These are phyloP conservation scores for Clinocottus analis DNA, from an alignment of 2,113 vertebrate species.

Conservation along the genomic window DNA sequence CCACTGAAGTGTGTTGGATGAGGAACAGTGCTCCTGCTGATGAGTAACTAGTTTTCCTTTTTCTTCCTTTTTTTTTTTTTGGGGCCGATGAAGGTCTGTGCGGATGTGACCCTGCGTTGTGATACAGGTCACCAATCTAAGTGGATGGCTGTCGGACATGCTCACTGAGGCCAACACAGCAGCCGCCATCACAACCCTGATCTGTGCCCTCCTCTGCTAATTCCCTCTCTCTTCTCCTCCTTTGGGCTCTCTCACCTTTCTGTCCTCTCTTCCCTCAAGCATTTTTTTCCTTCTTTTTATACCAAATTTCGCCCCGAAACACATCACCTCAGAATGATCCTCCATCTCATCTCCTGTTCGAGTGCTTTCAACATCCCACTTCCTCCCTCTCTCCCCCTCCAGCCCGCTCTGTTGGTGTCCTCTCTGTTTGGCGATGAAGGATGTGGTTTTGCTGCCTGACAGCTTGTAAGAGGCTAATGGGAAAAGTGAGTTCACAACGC, in stretches of 20 bases:
- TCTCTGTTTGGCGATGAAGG: slow-evolving; percentile 60
- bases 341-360: slow-evolving; percentile 12
- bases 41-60: slow-evolving; percentile 27
- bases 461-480: slow-evolving; percentile 55
- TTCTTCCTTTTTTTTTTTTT: background rate
- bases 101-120: slow-evolving; percentile 9
- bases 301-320: slow-evolving; percentile 23
- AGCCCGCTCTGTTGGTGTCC: slow-evolving; percentile 55
- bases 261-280: background rate
- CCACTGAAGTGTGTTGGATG: slow-evolving; percentile 21
- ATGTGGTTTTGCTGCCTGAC: slow-evolving; percentile 54
- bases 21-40: slow-evolving; percentile 16
- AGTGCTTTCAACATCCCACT: slow-evolving; percentile 27
- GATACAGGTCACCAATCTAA: slow-evolving; percentile 65
- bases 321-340: background rate
- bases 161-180: slow-evolving; percentile 31
- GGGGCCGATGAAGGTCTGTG: slow-evolving; percentile 34
- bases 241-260: slow-evolving; percentile 12
- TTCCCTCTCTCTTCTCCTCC: slow-evolving; percentile 5
- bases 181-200: slow-evolving; percentile 3
- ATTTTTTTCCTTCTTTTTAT: slow-evolving; percentile 1
- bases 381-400: slow-evolving; percentile 25
- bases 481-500: slow-evolving; percentile 33
- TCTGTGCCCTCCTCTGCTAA: slow-evolving; percentile 6
- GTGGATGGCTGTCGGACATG: slow-evolving; percentile 63